Evolutionary conservation across 2,113 vertebrate species (phyloP).

Genomic region (Crotalus horridus): DNA sequence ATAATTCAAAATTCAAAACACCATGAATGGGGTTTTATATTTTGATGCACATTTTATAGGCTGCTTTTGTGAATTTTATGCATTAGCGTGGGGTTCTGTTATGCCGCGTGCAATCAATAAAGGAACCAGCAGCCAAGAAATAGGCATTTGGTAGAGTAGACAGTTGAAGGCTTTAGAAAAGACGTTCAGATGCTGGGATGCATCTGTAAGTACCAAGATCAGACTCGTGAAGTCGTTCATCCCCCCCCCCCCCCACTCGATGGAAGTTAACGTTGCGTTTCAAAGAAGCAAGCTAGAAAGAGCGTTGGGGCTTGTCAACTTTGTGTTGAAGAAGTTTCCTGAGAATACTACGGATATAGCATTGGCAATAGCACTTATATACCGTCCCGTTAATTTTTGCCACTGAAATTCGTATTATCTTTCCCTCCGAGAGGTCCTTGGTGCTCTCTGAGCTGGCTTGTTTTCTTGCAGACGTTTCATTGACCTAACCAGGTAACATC

Average conservation of each 20-base stretch:
- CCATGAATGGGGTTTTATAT: no score
- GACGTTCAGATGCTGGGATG: background rate
- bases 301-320: background rate
- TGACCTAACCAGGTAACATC: no score
- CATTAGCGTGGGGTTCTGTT: no score
- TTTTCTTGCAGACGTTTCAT: no score
- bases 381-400: constrained; percentile 16
- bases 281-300: background rate
- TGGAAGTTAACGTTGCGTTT: background rate
- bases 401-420: constrained; percentile 40
- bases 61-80: no score
- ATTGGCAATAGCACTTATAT: background rate
- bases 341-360: background rate
- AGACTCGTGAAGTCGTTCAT: background rate
- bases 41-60: no score
- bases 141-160: background rate
- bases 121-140: background rate
- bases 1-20: no score
- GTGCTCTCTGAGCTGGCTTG: no score
- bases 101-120: background rate
- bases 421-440: background rate
- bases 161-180: background rate
- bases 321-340: background rate
- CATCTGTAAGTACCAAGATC: background rate
- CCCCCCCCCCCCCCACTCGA: background rate